These are phyloP conservation scores for Nephrotoma appendiculata DNA, from an alignment of 2,888 invertebrate genomes.

Conservation along the genomic window DNA sequence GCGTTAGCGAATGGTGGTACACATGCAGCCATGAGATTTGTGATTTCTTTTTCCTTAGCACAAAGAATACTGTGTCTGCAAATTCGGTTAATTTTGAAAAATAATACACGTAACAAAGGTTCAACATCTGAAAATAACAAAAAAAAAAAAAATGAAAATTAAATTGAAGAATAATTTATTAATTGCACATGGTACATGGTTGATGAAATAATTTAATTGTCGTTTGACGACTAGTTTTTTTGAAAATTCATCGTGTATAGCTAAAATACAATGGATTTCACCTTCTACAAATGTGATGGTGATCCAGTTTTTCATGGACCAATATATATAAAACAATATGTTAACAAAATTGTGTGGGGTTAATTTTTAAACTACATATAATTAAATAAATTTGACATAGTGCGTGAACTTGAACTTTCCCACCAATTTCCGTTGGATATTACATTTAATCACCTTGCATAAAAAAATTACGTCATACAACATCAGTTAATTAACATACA, in stretches of 20 bases:
- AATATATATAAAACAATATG: neutral
- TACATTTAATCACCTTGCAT: too few species aligned
- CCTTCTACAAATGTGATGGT: neutral
- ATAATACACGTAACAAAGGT: slow-evolving; percentile 67
- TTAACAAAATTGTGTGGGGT: too few species aligned
- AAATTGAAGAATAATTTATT: neutral
- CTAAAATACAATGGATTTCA: neutral
- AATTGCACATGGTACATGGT: neutral
- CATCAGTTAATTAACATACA: neutral
- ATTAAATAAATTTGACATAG: too few species aligned
- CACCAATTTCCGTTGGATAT: neutral
- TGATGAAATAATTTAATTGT: neutral
- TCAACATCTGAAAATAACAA: slow-evolving; percentile 26
- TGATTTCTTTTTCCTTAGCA: slow-evolving; percentile 76
- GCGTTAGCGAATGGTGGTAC: slow-evolving; percentile 91
- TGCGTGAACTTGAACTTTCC: neutral
- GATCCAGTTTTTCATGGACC: neutral
- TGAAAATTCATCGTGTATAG: neutral
- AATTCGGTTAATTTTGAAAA: slow-evolving; percentile 82
- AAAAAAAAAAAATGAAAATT: neutral
- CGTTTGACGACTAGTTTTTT: neutral
- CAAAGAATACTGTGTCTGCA: slow-evolving; percentile 85
- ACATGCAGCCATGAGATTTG: slow-evolving; percentile 85
- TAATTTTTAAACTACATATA: too few species aligned
- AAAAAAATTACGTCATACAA: neutral